These are phyloP conservation scores for Choloepus hoffmanni DNA, from an alignment of 2,113 vertebrate genomes.

Conservation along the genomic window DNA sequence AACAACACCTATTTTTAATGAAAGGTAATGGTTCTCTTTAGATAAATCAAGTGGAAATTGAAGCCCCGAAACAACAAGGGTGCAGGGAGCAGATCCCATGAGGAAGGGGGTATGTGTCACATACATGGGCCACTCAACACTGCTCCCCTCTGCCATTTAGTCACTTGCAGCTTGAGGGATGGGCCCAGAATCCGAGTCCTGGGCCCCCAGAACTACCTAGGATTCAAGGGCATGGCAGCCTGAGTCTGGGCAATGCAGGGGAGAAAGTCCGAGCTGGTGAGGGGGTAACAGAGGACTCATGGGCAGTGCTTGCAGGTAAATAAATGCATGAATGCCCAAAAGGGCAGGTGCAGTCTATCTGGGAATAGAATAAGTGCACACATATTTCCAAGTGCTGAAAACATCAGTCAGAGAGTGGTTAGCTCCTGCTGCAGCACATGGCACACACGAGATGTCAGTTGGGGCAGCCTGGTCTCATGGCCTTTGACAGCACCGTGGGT, in stretches of 20 bases:
- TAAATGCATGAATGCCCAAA: neutral
- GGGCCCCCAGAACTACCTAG: neutral
- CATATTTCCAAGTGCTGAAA: neutral
- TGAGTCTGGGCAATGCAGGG: neutral
- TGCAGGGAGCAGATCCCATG: neutral
- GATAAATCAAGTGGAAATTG: constrained; percentile 17
- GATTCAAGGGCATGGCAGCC: neutral
- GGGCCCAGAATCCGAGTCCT: neutral
- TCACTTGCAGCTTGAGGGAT: neutral
- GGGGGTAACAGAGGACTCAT: neutral
- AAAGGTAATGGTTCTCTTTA: constrained; percentile 75
- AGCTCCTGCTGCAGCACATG: neutral
- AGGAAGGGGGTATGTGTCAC: neutral
- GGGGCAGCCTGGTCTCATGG: neutral
- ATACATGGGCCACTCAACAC: neutral
- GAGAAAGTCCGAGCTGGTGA: neutral
- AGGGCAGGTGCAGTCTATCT: neutral
- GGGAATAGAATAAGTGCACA: neutral
- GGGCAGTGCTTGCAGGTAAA: accelerated
- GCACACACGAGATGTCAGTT: accelerated
- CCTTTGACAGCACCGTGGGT: neutral
- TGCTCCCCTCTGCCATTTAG: neutral
- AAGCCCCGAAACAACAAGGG: accelerated
- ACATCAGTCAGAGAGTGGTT: neutral
- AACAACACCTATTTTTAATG: accelerated